These are phyloP conservation scores for Lasioglossum lativentre DNA, from an alignment of 2,888 invertebrate genomes.

Conservation along the genomic window DNA sequence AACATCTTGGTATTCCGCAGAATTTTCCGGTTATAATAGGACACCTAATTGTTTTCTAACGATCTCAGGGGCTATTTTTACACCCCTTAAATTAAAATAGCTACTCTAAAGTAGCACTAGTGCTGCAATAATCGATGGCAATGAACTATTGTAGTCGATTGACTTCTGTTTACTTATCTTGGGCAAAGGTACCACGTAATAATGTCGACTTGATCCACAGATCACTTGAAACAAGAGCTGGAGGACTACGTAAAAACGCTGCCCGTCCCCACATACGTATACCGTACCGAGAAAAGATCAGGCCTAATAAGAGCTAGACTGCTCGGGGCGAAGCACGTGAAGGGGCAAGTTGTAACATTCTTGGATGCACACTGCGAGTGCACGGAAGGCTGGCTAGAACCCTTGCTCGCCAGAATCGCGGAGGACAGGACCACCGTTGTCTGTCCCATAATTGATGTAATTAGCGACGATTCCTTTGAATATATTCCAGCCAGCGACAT, in stretches of 20 bases:
- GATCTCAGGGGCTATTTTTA: not conserved
- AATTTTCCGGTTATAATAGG: not conserved
- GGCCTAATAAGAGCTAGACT: constrained; percentile 98
- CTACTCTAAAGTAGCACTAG: not conserved
- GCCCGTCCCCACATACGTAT: constrained; percentile 94
- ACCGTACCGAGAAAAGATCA: constrained; percentile 96
- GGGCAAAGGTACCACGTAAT: not conserved
- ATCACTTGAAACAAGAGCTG: constrained; percentile 94
- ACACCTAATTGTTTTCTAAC: not conserved
- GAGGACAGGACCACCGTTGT: constrained; percentile 97
- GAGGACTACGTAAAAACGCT: constrained; percentile 95
- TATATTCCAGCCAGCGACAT: constrained; percentile 99
- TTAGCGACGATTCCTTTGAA: constrained; percentile 99
- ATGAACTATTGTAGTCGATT: not conserved
- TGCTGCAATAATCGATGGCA: too few relatives aligned
- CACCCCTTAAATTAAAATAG: not conserved
- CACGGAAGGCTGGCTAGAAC: constrained; percentile 99
- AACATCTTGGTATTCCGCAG: constrained; percentile 48
- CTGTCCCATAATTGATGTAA: constrained; percentile 99
- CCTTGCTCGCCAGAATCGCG: constrained; percentile 95
- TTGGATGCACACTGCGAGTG: constrained; percentile 99
- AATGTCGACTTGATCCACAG: constrained; percentile 84
- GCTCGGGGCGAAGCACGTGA: constrained; percentile 96
- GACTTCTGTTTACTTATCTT: not conserved
- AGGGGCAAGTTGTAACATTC: constrained; percentile 97